Percentiles rank a stretch among this genome's conserved stretches.
These are phyloP conservation scores for Pelecanoides urinatrix DNA, from an alignment of 2,113 vertebrate species.

Conservation along the genomic window DNA sequence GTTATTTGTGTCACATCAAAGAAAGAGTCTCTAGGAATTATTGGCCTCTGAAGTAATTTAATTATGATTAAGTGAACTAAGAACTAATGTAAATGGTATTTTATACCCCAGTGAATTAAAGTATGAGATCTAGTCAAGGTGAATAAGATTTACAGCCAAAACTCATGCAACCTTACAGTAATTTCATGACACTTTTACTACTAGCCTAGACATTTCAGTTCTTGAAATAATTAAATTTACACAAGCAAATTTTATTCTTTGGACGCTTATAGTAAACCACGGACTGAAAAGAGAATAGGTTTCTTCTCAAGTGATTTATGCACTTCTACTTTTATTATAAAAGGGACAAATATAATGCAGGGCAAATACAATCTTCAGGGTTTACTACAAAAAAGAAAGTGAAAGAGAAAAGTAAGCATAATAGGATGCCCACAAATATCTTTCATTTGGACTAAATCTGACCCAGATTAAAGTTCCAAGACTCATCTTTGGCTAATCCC, in stretches of 20 bases:
- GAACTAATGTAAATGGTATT: slow-evolving; percentile 74
- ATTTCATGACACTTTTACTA: slow-evolving; percentile 73
- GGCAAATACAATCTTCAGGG: background rate
- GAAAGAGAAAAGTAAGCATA: background rate
- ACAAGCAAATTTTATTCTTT: slow-evolving; percentile 45
- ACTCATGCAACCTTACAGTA: slow-evolving; percentile 74
- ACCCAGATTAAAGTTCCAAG: background rate
- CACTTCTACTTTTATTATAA: slow-evolving; percentile 28
- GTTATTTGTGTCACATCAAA: slow-evolving; percentile 81
- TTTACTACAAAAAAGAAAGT: background rate
- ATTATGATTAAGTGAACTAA: slow-evolving; percentile 81
- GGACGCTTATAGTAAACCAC: slow-evolving; percentile 33
- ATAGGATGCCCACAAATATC: background rate
- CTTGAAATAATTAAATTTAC: slow-evolving; percentile 74
- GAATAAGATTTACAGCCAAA: slow-evolving; percentile 77
- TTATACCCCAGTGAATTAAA: slow-evolving; percentile 78
- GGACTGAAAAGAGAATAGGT: slow-evolving; percentile 29
- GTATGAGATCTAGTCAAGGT: slow-evolving; percentile 73
- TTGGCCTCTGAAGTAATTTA: slow-evolving; percentile 76
- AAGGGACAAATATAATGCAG: background rate
- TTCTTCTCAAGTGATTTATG: slow-evolving; percentile 42
- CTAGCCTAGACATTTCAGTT: slow-evolving; percentile 54
- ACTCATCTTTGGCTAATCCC: background rate
- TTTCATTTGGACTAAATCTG: background rate
- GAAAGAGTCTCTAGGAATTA: slow-evolving; percentile 68